Conservation (phyloP, 2,797 vertebrate genomes). For the Xerus rutilus region DNA sequence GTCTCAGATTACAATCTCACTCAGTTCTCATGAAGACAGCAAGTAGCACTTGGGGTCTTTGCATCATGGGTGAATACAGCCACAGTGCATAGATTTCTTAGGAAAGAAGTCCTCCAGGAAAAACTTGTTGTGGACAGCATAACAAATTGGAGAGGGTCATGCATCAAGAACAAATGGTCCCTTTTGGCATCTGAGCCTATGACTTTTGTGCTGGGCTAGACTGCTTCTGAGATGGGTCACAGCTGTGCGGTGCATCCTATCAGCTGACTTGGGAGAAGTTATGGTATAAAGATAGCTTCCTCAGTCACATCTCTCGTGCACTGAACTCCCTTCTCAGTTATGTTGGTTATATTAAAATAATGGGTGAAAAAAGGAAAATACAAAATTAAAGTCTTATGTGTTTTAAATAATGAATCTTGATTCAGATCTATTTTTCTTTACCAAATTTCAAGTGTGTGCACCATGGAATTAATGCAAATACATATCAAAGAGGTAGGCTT, state of each 20-base stretch:
- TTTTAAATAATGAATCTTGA: neutral
- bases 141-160: conserved; percentile 54
- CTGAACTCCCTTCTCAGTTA: neutral
- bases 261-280: neutral
- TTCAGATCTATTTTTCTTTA: neutral
- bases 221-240: neutral
- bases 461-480: neutral
- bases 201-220: neutral
- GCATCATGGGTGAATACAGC: neutral
- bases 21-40: conserved; percentile 48
- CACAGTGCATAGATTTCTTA: conserved; percentile 66
- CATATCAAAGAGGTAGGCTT: neutral
- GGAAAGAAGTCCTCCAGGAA: conserved; percentile 75
- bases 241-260: neutral
- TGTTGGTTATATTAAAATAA: neutral
- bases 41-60: conserved; percentile 68
- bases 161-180: neutral
- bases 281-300: accelerated
- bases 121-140: conserved; percentile 17
- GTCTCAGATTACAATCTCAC: conserved; percentile 83
- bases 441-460: neutral
- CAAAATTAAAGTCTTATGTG: neutral
- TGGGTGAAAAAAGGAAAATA: neutral
- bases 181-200: neutral
- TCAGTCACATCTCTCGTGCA: accelerated